Evolutionary conservation across 2,888 invertebrate genomes (phyloP).

Genomic region (Chouioia cunea): DNA sequence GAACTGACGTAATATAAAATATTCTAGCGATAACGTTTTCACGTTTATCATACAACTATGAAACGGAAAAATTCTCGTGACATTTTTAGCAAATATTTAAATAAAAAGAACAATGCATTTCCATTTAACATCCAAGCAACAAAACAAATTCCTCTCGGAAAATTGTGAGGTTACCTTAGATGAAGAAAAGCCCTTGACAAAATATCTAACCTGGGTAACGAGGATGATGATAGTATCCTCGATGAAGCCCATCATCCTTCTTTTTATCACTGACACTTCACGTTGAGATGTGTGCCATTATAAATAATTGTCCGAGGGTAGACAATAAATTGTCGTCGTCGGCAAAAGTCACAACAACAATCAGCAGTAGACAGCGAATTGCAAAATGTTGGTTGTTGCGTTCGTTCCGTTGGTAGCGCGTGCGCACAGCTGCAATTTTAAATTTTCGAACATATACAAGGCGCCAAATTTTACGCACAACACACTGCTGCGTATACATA

Average conservation of each 20-base stretch:
- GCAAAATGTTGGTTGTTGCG: too few species aligned
- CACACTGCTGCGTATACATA: too few species aligned
- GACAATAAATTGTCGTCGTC: too few species aligned
- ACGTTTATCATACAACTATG: background rate
- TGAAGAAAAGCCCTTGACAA: background rate
- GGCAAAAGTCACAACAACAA: too few species aligned
- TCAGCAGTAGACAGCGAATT: too few species aligned
- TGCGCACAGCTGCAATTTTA: too few species aligned
- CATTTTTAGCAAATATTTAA: constrained; percentile 1
- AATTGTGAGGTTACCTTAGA: constrained; percentile 31
- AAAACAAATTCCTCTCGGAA: constrained; percentile 44
- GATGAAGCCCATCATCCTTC: constrained; percentile 80
- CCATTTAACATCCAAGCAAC: background rate
- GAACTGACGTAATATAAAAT: background rate
- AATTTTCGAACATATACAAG: too few species aligned
- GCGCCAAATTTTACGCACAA: too few species aligned
- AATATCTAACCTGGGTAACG: constrained; percentile 78
- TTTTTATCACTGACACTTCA: constrained; percentile 15
- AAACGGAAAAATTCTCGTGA: background rate
- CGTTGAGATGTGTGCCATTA: constrained; percentile 33
- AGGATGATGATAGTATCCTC: constrained; percentile 88
- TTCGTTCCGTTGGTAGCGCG: too few species aligned
- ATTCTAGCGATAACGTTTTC: constrained; percentile 13
- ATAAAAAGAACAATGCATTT: background rate
- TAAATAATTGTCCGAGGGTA: background rate